Conservation (phyloP, 2,113 vertebrate species). For the Archilochus colubris region DNA sequence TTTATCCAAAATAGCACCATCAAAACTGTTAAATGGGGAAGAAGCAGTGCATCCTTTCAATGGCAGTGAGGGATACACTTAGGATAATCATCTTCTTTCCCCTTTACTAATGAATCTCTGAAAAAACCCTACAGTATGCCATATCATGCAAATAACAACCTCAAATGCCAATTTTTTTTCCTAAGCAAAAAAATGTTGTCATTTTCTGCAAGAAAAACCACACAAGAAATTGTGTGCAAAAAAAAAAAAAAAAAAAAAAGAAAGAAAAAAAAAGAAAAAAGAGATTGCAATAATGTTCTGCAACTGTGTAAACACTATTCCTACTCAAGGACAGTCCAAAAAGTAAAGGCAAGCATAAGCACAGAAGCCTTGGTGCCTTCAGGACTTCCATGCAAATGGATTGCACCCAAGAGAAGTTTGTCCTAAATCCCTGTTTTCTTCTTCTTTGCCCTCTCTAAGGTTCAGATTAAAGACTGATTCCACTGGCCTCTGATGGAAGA, state of each 20-base stretch:
- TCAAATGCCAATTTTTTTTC: not conserved
- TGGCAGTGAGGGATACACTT: not conserved
- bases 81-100: not conserved
- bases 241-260: too few species aligned
- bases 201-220: not conserved
- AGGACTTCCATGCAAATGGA: not conserved
- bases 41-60: not conserved
- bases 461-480: not conserved
- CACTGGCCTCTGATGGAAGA: not conserved
- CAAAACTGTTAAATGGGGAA: constrained; percentile 12
- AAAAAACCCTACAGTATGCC: not conserved
- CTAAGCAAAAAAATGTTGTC: not conserved
- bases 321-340: not conserved
- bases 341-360: not conserved
- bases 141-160: not conserved
- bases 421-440: not conserved
- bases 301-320: not conserved
- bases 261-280: too few species aligned
- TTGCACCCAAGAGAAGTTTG: not conserved
- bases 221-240: not conserved
- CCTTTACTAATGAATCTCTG: not conserved
- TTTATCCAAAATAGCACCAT: constrained; percentile 43
- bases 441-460: not conserved
- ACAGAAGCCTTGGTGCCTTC: not conserved
- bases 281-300: not conserved